A percentile compares a stretch with the other conserved stretches of the same genome.
Conservation (phyloP, 2,888 invertebrate species). For the Drosophila gaucha region DNA sequence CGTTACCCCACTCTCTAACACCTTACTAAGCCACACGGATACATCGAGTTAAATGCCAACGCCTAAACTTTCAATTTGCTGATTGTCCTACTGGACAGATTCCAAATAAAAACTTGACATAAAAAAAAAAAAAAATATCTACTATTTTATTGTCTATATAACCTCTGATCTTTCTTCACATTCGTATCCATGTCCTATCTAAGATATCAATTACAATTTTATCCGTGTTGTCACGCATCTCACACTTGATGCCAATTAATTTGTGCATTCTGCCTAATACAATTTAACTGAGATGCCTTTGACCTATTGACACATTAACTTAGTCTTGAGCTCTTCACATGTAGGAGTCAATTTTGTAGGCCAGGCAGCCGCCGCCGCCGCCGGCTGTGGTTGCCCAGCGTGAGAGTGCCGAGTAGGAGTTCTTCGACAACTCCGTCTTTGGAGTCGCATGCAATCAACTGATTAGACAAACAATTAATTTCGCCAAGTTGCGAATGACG, state of each 20-base stretch:
- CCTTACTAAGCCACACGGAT: too few species aligned
- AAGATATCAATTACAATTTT: neutral
- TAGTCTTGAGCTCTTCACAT: constrained; percentile 8
- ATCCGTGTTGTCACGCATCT: neutral
- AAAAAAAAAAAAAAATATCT: too few species aligned
- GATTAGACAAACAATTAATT: constrained; percentile 79
- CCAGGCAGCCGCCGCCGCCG: constrained; percentile 2
- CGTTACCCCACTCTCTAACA: too few species aligned
- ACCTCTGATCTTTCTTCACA: neutral
- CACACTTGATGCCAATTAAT: constrained; percentile 18
- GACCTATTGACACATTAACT: constrained; percentile 42
- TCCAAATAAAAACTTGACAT: too few species aligned
- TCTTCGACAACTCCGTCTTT: neutral
- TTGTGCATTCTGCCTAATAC: constrained; percentile 9
- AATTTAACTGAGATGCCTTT: constrained; percentile 18
- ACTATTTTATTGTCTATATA: neutral
- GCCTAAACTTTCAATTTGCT: too few species aligned
- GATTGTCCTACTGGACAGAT: too few species aligned
- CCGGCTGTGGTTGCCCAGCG: constrained; percentile 15
- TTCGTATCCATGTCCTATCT: too few species aligned
- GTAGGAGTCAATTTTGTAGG: constrained; percentile 34
- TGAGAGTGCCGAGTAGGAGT: neutral
- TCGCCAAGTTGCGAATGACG: constrained; percentile 60
- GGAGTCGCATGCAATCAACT: constrained; percentile 70
- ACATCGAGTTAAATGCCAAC: too few species aligned